A percentile compares a stretch with the other conserved stretches of the same genome.
Conservation (phyloP, 2,888 invertebrate genomes). For the Lacanobia oleracea region DNA sequence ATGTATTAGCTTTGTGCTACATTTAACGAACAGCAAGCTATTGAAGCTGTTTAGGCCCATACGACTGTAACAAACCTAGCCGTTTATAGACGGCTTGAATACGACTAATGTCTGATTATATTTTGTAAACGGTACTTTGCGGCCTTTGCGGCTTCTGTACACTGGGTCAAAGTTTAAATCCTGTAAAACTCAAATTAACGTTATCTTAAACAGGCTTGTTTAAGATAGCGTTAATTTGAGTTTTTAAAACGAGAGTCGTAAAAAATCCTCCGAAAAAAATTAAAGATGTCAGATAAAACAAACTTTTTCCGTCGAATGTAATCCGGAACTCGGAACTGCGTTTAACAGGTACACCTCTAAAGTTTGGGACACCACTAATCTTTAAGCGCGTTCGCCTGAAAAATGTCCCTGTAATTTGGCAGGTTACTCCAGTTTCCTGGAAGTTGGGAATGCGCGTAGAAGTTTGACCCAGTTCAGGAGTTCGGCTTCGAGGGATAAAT, state of each 20-base stretch:
- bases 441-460: constrained; percentile 44
- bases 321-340: constrained; percentile 49
- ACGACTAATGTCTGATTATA: no score
- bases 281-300: constrained; percentile 22
- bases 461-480: constrained; percentile 72
- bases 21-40: not conserved
- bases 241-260: not conserved
- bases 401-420: constrained; percentile 75
- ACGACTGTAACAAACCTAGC: not conserved
- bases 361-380: constrained; percentile 65
- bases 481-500: constrained; percentile 7
- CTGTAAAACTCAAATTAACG: constrained; percentile 17
- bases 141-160: not conserved
- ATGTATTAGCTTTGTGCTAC: not conserved
- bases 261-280: constrained; percentile 4
- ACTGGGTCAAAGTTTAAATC: not conserved
- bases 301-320: constrained; percentile 32
- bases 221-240: no score
- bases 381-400: constrained; percentile 66
- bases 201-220: not conserved
- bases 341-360: constrained; percentile 58
- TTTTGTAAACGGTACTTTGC: no score
- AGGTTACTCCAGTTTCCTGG: constrained; percentile 65
- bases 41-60: not conserved
- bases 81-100: no score